Evolutionary conservation across 2,113 vertebrate species (phyloP).

Genomic region (Menura novaehollandiae): DNA sequence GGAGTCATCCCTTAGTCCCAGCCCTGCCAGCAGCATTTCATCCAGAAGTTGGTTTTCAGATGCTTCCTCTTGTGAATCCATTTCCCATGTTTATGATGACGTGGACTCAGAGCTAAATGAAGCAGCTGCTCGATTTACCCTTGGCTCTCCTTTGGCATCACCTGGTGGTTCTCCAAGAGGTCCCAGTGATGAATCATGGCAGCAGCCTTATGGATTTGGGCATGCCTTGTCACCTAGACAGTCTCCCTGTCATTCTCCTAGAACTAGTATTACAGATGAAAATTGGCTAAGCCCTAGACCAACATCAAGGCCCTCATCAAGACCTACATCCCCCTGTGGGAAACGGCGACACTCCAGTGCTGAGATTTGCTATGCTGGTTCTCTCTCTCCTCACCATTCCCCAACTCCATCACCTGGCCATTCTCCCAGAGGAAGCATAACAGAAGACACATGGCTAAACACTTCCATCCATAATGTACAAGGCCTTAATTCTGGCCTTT

Average conservation of each 20-base stretch:
- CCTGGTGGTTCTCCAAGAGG: conserved; percentile 89
- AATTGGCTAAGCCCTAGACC: conserved; percentile 96
- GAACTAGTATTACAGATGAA: conserved; percentile 96
- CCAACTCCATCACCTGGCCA: conserved; percentile 92
- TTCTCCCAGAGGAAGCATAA: conserved; percentile 92
- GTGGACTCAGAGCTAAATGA: conserved; percentile 97
- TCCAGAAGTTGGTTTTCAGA: conserved; percentile 98
- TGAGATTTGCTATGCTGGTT: conserved; percentile 90
- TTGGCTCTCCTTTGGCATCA: conserved; percentile 91
- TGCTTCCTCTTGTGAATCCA: conserved; percentile 95
- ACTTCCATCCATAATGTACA: conserved; percentile 74
- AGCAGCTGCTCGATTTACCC: conserved; percentile 90
- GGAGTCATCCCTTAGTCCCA: conserved; percentile 93
- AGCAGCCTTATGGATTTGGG: conserved; percentile 83
- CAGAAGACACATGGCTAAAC: conserved; percentile 92
- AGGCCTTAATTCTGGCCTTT: conserved; percentile 75
- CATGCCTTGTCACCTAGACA: conserved; percentile 89
- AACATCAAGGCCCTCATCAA: conserved; percentile 90
- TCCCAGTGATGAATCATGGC: conserved; percentile 84
- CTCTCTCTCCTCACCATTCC: conserved; percentile 93
- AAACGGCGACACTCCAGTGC: conserved; percentile 97
- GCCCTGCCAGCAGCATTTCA: conserved; percentile 95
- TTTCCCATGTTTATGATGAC: conserved; percentile 96
- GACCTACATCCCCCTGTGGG: conserved; percentile 94
- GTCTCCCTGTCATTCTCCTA: conserved; percentile 94